Percentiles rank a stretch among this genome's conserved stretches.
These are phyloP conservation scores for Blomia tropicalis DNA, from an alignment of 2,888 invertebrate genomes.

Conservation along the genomic window DNA sequence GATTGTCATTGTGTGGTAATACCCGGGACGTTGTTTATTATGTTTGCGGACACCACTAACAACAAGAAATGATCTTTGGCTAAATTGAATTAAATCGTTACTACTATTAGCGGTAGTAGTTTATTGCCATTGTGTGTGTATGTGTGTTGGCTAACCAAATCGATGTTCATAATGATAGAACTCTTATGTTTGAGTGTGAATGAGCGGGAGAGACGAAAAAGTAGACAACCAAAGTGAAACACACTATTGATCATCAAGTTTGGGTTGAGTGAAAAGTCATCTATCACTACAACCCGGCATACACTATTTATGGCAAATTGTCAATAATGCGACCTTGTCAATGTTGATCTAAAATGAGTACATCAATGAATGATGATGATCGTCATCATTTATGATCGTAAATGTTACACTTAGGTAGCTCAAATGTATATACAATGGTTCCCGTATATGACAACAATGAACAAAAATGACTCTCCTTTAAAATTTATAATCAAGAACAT, in stretches of 20 bases:
- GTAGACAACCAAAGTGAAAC: too few relatives aligned
- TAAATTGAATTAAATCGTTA: slow-evolving; percentile 8
- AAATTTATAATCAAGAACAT: too few relatives aligned
- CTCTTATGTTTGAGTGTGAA: too few relatives aligned
- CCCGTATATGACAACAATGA: too few relatives aligned
- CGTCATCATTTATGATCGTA: not conserved
- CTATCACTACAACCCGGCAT: slow-evolving; percentile 8
- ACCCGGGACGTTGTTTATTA: too few relatives aligned
- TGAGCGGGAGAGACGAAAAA: too few relatives aligned
- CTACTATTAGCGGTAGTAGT: not conserved
- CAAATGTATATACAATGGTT: too few relatives aligned
- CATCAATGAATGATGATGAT: not conserved
- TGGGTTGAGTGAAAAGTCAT: not conserved
- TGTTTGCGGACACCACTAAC: too few relatives aligned
- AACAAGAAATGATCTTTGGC: not conserved
- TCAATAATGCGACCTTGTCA: not conserved
- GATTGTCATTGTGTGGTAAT: too few relatives aligned
- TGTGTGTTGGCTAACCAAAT: slow-evolving; percentile 1
- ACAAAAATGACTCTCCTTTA: too few relatives aligned
- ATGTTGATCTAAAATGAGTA: not conserved
- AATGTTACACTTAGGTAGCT: too few relatives aligned
- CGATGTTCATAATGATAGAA: slow-evolving; percentile 4
- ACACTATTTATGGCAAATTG: not conserved
- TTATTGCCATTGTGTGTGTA: not conserved
- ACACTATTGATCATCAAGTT: slow-evolving; percentile 1